A percentile compares a stretch with the other conserved stretches of the same genome.
These are phyloP conservation scores for Anolis apletophallus DNA, from an alignment of 2,797 vertebrate species.

Conservation along the genomic window DNA sequence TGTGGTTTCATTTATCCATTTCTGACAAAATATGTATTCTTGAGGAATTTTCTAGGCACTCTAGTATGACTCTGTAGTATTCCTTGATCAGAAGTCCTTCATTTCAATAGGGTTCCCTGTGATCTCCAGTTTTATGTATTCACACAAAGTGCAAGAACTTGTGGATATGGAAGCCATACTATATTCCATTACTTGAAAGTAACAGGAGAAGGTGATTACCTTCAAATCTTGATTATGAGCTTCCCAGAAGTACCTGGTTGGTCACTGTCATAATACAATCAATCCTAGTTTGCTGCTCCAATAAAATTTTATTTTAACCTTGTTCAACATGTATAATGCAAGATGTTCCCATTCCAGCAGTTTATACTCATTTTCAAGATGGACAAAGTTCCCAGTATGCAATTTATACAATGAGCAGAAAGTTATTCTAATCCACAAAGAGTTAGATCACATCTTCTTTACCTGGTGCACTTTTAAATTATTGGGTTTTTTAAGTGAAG, in stretches of 20 bases:
- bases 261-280: neutral
- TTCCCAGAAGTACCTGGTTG: neutral
- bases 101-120: too few relatives aligned
- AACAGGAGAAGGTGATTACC: neutral
- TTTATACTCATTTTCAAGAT: conserved; percentile 13
- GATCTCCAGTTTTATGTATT: too few relatives aligned
- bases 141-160: too few relatives aligned
- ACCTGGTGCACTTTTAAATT: neutral
- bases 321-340: neutral
- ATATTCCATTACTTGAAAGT: neutral
- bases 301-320: neutral
- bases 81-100: too few relatives aligned
- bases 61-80: too few relatives aligned
- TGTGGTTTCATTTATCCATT: too few relatives aligned
- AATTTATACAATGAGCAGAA: neutral
- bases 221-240: neutral
- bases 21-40: too few relatives aligned
- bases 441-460: neutral
- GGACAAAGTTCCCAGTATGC: neutral
- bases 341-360: neutral
- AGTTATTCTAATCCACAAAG: neutral
- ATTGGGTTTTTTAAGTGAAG: neutral
- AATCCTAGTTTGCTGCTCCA: neutral
- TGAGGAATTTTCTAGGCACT: too few relatives aligned
- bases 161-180: too few relatives aligned